Evolutionary conservation across 2,888 invertebrate species (phyloP), one percentile per base, ranked within the genome.

Genomic region (Tipula confusa): DNA sequence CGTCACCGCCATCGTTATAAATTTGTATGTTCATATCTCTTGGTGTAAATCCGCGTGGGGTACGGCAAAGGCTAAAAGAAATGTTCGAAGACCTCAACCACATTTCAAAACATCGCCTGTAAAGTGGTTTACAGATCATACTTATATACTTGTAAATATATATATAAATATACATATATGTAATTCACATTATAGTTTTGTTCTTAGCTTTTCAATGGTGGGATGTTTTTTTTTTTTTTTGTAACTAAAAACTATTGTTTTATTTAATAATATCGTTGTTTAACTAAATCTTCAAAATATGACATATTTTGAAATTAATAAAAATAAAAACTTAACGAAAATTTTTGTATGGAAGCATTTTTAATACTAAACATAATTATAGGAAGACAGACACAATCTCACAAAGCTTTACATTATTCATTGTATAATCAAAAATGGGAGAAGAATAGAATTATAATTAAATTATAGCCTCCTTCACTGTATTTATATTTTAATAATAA

Each of bases 241-340:
- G 24, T 24, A 11, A 64, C 64, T 64, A 64, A 9, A 64, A 64
- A 24, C 64, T 64, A 64, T 64, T 43, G 43, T 24, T 64, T 64
- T 24, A 11, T 64, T 64, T 64, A 64, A 64, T 64, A 64, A 64
- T 64, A 64, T 64, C 64, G 64, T 64, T 64, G 64, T 64, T 64
- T 24, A 64, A 24, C 64, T 64, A 64, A 64, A 9, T 64, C 11
- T 24, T 64, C 18, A 24, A 64, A 64, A 64, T 64, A 64, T 18
- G 64, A 64, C 64, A 64, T 64, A 64, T 11, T 43, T 15, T 24
- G 24, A 64, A n/a, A 64, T 31, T 31, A 31, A n/a, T 9, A 33
- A n/a, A n/a, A 43, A 24, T 11, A 64, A 64, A 24, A 64, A 64
- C 64, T 64, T 24, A 64, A 64, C 64, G 64, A 64, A 64, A 64